Evolutionary conservation across 2,888 invertebrate species (phyloP), one percentile per base, ranked within the genome.

Genomic region (Pseudoips prasinana): DNA sequence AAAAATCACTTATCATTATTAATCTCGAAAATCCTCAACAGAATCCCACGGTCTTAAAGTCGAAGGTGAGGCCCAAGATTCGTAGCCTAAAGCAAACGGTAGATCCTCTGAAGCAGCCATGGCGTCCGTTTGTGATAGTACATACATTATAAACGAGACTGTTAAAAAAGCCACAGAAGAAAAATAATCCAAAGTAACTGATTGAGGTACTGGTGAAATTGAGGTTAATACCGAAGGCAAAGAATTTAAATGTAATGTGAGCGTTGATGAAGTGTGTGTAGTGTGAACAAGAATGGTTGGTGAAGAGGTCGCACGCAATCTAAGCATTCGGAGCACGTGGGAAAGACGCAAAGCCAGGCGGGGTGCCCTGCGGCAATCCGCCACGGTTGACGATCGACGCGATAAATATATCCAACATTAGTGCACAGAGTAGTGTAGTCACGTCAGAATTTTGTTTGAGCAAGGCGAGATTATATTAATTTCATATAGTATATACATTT

Each of bases 271-370:
- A 56, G 69, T 63, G 42, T 47, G 53, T 53, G 62, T 65, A 59
- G 60, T 78, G 51, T 75, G 73, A 72, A 73, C 71, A 49, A 35
- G 60, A 60, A 66, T 61, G 62, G 65, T 70, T 73, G 65, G 73
- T 73, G 67, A 72, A 68, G 73, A 78, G 83, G 82, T 83, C 81
- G 73, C 88, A 88, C 86, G 88, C 87, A 83, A 88, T 85, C 75
- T 74, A 69, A 82, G 81, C 86, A 87, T 87, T 88, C 81, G 60
- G 79, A 67, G 76, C 88, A 88, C 86, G 88, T 87, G 88, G 88
- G 88, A 88, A 88, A 73, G 74, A 72, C 61, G 56, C 65, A 58
- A 51, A 61, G 65, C 61, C 60, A 79, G 85, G 84, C 84, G 80
- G 83, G 64, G 71, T 54, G 71, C 82, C 86, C 79, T 56, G 61